These are phyloP conservation scores for Eleutherodactylus coqui DNA, from an alignment of 2,797 vertebrate genomes.

Conservation along the genomic window DNA sequence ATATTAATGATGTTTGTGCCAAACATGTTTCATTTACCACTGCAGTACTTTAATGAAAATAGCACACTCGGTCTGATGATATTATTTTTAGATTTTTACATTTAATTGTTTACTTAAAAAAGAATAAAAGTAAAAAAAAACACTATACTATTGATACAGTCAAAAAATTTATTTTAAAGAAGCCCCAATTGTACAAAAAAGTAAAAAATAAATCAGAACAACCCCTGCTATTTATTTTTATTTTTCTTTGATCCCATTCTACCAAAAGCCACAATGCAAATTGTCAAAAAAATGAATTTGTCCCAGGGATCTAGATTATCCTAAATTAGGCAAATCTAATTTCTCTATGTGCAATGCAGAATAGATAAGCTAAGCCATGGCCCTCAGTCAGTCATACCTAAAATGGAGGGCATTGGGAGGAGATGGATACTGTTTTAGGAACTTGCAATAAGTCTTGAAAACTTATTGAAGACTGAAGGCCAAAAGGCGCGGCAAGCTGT, in stretches of 20 bases:
- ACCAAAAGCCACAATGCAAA: background rate
- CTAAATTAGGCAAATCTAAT: background rate
- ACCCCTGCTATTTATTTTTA: background rate
- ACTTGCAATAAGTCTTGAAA: background rate
- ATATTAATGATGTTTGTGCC: slow-evolving; percentile 40
- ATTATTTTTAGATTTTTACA: background rate
- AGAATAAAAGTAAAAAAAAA: background rate
- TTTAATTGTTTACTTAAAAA: background rate
- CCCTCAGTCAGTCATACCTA: background rate
- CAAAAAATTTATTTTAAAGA: background rate
- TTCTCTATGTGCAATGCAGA: too few species aligned
- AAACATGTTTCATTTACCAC: slow-evolving; percentile 24
- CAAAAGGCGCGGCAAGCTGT: too few species aligned
- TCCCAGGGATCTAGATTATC: background rate
- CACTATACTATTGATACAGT: background rate
- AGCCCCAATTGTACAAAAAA: background rate
- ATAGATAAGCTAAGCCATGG: background rate
- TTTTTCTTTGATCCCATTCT: background rate
- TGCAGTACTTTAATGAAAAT: slow-evolving; percentile 29
- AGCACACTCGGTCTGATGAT: background rate
- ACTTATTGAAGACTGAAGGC: too few species aligned
- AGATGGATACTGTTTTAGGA: background rate
- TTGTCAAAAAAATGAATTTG: background rate
- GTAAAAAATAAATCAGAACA: background rate
- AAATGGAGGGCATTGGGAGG: background rate